A percentile compares a stretch with the other conserved stretches of the same genome.
phyloP scores from a whole-genome alignment of 64 coral and sea anemone genomes.

The Catalaphyllia jardinei region DNA sequence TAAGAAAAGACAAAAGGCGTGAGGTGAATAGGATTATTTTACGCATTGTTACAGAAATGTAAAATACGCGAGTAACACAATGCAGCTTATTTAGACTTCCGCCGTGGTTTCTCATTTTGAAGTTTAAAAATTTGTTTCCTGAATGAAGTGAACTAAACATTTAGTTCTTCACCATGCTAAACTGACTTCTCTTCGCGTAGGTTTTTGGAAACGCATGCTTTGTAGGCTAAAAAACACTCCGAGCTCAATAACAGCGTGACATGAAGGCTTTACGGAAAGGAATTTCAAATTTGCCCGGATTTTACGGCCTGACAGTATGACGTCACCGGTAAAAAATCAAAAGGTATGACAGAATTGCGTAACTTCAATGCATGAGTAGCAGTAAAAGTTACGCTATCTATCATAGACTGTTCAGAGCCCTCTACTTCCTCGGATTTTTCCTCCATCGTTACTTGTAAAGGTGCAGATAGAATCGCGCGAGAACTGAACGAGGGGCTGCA shows the following conservation, averaged over 20 bases:
- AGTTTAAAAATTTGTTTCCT: not conserved
- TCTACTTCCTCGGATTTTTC: no score
- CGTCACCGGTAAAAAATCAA: not conserved
- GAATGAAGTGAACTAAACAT: no score
- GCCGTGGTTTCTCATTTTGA: not conserved
- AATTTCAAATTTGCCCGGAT: not conserved
- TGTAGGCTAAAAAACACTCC: not conserved
- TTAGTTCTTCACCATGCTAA: not conserved
- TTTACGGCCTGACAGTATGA: not conserved
- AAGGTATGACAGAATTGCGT: no score
- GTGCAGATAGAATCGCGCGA: no score
- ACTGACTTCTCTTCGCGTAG: not conserved
- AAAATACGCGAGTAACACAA: constrained; percentile 26
- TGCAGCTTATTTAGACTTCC: not conserved
- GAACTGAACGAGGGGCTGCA: no score
- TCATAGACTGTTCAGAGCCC: no score
- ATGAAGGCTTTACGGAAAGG: not conserved
- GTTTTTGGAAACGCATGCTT: no score
- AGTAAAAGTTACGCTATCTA: no score
- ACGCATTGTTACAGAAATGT: not conserved
- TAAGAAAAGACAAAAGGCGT: not conserved
- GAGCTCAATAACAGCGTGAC: not conserved
- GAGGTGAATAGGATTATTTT: not conserved
- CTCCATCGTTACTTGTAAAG: no score
- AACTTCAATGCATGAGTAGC: no score